Conservation (phyloP, 2,888 invertebrate species). For the Tipula vernalis region DNA sequence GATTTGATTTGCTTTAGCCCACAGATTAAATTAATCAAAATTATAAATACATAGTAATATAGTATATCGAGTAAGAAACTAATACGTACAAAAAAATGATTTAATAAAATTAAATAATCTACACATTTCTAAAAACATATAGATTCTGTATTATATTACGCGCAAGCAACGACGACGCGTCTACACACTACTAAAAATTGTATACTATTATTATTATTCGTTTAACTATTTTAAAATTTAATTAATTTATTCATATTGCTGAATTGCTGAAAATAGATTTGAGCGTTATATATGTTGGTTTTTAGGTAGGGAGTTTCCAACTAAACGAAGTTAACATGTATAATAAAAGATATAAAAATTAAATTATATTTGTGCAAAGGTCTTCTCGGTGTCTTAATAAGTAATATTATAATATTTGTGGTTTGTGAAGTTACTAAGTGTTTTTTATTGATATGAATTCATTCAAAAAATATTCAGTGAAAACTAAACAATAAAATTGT, state of each 20-base stretch:
- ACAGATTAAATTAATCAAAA: background rate
- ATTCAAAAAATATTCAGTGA: too few relatives aligned
- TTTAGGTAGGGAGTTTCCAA: too few relatives aligned
- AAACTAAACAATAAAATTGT: too few relatives aligned
- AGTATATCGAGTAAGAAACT: background rate
- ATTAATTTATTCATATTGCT: background rate
- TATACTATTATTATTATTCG: background rate
- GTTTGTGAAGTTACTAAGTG: too few relatives aligned
- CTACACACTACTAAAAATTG: too few relatives aligned
- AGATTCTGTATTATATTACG: background rate
- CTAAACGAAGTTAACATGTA: too few relatives aligned
- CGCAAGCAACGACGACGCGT: too few relatives aligned
- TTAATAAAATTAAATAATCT: background rate
- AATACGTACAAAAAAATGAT: background rate
- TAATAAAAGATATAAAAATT: too few relatives aligned
- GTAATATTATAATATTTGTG: too few relatives aligned
- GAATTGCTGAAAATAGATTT: background rate
- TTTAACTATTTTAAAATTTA: background rate
- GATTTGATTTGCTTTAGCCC: background rate
- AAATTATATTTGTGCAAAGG: too few relatives aligned
- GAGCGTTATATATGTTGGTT: background rate
- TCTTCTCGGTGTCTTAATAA: too few relatives aligned
- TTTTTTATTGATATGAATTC: too few relatives aligned
- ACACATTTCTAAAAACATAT: background rate
- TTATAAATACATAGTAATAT: background rate